Conservation (phyloP, 1,140 invertebrate genomes). For the Zaprionus taronus region DNA sequence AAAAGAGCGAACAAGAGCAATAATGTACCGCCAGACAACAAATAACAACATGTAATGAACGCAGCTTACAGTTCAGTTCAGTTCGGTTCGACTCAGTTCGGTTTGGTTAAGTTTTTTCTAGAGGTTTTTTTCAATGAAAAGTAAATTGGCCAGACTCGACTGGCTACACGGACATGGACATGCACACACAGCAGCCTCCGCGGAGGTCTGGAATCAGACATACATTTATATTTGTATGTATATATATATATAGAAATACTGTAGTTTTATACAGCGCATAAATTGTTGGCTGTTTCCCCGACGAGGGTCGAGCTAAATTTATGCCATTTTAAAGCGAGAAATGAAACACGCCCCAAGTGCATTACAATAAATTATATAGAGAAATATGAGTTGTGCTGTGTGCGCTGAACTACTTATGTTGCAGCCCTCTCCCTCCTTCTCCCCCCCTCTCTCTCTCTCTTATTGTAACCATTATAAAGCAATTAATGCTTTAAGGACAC, state of each 20-base stretch:
- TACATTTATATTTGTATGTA: constrained; percentile 3
- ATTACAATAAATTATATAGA: constrained; percentile 83
- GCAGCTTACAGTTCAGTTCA: constrained; percentile 66
- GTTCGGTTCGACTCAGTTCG: constrained; percentile 1
- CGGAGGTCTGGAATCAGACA: constrained; percentile 36
- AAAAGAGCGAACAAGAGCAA: constrained; percentile 78
- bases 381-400: constrained; percentile 65
- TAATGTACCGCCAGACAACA: constrained; percentile 79
- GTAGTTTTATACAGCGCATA: constrained; percentile 61
- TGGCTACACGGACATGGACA: constrained; percentile 64
- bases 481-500: constrained; percentile 65
- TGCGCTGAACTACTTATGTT: neutral
- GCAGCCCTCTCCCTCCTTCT: neutral
- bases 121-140: constrained; percentile 55
- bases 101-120: constrained; percentile 22
- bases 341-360: constrained; percentile 82
- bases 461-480: constrained; percentile 67
- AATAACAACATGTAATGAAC: constrained; percentile 82
- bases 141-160: constrained; percentile 63
- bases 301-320: constrained; percentile 57
- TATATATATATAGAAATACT: constrained; percentile 29
- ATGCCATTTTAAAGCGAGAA: constrained; percentile 83
- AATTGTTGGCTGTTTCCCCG: constrained; percentile 61
- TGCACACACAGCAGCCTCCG: constrained; percentile 51
- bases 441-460: neutral